Conservation (phyloP, 2,797 vertebrate species). For the Rhinogobio ventralis region DNA sequence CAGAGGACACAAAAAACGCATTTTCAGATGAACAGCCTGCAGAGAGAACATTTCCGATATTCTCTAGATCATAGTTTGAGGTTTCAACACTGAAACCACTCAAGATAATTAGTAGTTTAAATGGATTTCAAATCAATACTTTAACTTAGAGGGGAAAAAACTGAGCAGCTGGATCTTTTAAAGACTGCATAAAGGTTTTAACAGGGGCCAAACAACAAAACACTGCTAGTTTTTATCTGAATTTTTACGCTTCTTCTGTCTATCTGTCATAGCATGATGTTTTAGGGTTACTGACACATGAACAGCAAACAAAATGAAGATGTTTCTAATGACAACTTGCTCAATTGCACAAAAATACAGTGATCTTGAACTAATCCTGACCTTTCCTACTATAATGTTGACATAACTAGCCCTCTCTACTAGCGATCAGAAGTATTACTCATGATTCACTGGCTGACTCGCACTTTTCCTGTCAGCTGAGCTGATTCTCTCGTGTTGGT, state of each 20-base stretch:
- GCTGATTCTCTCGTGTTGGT: constrained; percentile 8
- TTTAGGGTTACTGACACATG: background rate
- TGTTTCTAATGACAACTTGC: background rate
- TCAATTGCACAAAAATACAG: background rate
- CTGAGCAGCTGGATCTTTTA: constrained; percentile 20
- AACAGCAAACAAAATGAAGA: background rate
- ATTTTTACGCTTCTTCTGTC: background rate
- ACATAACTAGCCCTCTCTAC: constrained; percentile 12
- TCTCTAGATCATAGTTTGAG: constrained; percentile 28
- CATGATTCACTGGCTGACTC: constrained; percentile 57
- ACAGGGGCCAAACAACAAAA: background rate
- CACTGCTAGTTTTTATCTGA: background rate
- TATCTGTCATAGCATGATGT: background rate
- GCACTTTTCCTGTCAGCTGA: constrained; percentile 20
- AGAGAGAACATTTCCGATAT: constrained; percentile 23
- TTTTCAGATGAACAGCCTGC: constrained; percentile 9
- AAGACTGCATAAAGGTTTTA: constrained; percentile 11
- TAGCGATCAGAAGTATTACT: constrained; percentile 35
- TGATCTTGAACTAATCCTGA: background rate
- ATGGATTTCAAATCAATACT: constrained; percentile 55
- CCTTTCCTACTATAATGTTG: background rate
- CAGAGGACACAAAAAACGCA: background rate
- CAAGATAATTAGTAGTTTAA: constrained; percentile 58
- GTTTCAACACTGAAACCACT: constrained; percentile 58
- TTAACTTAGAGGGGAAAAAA: constrained; percentile 16